Conservation (phyloP, 2,888 invertebrate species). For the Congeria kusceri region DNA sequence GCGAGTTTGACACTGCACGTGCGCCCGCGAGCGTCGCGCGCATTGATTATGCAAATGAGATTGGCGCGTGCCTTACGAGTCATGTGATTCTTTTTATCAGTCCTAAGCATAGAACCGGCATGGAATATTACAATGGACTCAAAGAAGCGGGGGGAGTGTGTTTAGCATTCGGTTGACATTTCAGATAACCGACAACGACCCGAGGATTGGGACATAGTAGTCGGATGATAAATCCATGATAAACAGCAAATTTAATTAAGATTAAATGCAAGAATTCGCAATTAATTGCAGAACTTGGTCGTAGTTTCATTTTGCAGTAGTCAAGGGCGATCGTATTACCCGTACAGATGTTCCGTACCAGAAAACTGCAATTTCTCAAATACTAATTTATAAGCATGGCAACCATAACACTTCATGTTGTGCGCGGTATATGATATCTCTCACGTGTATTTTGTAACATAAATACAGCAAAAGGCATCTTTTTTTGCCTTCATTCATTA, state of each 20-base stretch:
- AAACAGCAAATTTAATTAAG: constrained; percentile 48
- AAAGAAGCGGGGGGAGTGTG: constrained; percentile 27
- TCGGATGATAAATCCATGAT: constrained; percentile 19
- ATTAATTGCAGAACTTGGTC: constrained; percentile 35
- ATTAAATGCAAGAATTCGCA: constrained; percentile 31
- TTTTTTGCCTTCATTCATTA: too few relatives aligned
- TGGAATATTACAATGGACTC: constrained; percentile 43
- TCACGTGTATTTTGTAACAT: too few relatives aligned
- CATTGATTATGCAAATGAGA: constrained; percentile 75
- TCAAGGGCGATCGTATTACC: constrained; percentile 20
- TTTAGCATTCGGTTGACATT: constrained; percentile 36
- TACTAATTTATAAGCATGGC: not conserved
- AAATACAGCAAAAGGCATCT: too few relatives aligned
- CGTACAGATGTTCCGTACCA: constrained; percentile 28
- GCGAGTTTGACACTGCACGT: constrained; percentile 31
- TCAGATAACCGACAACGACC: constrained; percentile 27
- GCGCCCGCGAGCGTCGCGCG: constrained; percentile 56
- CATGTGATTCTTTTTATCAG: constrained; percentile 49
- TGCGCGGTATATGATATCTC: too few relatives aligned
- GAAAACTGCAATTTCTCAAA: not conserved
- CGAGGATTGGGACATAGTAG: constrained; percentile 25
- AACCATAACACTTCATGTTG: too few relatives aligned
- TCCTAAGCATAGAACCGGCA: constrained; percentile 28
- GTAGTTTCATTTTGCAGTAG: constrained; percentile 42
- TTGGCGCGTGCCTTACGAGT: constrained; percentile 67